A percentile compares a stretch with the other conserved stretches of the same genome.
Evolutionary conservation across 30 jellyfish, hydroid and myxozoan species (phyloP).

Genomic region (Sanderia malayensis): DNA sequence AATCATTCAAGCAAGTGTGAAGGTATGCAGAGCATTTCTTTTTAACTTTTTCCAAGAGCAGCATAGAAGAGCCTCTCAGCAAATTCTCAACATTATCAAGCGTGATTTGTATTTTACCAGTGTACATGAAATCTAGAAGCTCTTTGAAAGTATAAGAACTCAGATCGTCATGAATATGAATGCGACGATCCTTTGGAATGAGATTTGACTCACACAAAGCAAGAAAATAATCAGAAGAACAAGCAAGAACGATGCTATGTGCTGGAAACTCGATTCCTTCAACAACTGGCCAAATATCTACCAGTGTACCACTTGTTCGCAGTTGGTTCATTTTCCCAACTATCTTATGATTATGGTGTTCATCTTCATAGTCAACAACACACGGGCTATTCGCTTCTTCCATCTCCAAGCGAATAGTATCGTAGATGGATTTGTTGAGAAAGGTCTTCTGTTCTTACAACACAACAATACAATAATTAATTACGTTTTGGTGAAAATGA

Average conservation of each 20-base stretch:
- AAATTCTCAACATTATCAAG: conserved; percentile 75
- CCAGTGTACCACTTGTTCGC: conserved; percentile 56
- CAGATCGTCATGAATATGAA: conserved; percentile 53
- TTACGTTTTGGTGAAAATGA: no score
- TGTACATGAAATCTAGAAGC: conserved; percentile 69
- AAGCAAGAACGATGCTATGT: conserved; percentile 70
- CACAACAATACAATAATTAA: no score
- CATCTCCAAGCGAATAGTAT: no score
- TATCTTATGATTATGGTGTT: conserved; percentile 28
- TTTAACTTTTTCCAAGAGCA: conserved; percentile 62
- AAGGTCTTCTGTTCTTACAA: no score
- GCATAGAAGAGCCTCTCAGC: conserved; percentile 82
- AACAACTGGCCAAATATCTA: conserved; percentile 68
- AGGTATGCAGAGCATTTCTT: conserved; percentile 68
- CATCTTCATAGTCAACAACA: no score
- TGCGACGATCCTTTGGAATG: conserved; percentile 47
- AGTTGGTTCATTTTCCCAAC: conserved; percentile 19
- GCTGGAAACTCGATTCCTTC: conserved; percentile 73
- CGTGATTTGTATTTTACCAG: conserved; percentile 61
- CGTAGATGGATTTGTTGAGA: no score
- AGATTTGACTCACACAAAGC: conserved; percentile 73
- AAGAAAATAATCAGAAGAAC: conserved; percentile 80
- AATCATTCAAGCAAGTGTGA: conserved; percentile 49
- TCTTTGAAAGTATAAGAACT: conserved; percentile 44
- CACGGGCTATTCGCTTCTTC: no score